phyloP scores from a whole-genome alignment of 1,140 invertebrate species.

The Caenorhabditis remanei region DNA sequence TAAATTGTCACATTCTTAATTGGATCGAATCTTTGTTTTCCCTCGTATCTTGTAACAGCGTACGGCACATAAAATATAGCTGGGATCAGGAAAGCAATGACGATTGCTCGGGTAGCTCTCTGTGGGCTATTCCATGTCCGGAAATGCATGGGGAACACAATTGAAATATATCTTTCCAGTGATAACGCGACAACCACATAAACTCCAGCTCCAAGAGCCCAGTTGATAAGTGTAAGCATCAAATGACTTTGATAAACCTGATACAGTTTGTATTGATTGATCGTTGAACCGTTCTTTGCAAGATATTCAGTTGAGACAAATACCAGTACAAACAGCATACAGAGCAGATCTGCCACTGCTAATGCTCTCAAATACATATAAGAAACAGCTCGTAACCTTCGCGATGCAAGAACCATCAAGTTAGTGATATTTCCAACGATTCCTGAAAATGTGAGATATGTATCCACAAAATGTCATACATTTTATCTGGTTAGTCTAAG shows the following conservation, averaged over 20 bases:
- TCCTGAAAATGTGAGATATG: background rate
- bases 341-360: conserved; percentile 75
- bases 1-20: conserved; percentile 55
- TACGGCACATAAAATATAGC: conserved; percentile 76
- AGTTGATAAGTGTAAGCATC: conserved; percentile 77
- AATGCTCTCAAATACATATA: conserved; percentile 75
- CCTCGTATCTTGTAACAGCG: conserved; percentile 70
- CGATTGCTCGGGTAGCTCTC: conserved; percentile 73
- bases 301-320: conserved; percentile 73
- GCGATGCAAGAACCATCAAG: conserved; percentile 74
- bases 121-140: conserved; percentile 75
- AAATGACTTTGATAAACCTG: conserved; percentile 76
- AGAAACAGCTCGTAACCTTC: conserved; percentile 74
- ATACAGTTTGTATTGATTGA: conserved; percentile 69
- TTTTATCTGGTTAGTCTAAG: background rate
- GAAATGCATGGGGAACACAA: conserved; percentile 77
- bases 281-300: conserved; percentile 58
- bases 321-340: conserved; percentile 77
- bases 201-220: conserved; percentile 75
- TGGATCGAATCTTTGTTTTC: conserved; percentile 71
- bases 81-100: conserved; percentile 74
- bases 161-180: conserved; percentile 75
- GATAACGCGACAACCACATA: conserved; percentile 75
- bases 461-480: background rate
- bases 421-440: conserved; percentile 73